Base-by-base conservation (phyloP, 2,888 invertebrate species). In the Cyaniris semiargus region DNA sequence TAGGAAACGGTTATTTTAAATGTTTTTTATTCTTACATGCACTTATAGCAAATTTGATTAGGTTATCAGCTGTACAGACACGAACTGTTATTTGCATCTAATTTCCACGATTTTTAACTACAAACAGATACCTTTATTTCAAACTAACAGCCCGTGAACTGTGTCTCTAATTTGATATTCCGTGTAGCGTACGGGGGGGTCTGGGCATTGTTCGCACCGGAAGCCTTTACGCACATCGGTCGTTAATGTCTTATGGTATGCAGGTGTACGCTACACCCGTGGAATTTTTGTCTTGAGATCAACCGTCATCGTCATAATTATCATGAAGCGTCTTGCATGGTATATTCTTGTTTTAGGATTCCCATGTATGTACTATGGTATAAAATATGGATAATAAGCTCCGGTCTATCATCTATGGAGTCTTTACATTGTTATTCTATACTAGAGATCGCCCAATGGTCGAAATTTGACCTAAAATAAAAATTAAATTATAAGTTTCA, bases 91-190 rank as follows among this genome's bases (percentile, higher is more conserved):
- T 31, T 66, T 15, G 13, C 27, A 15, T 27, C 27, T 27, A 27
- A 27, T 27, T 66, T 66, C 27, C 66, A 66, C 66, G 15, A 27
- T 18, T 27, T 18, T 31, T 66, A 66, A 66, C 27, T 31, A 66
- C 66, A 66, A 66, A 66, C 66, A 27, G 27, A 31, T 66, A 66
- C 27, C 18, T 27, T 66, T 18, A 66, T 7, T 66, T 66, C 66
- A 82, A 83, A 82, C 82, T 82, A 83, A 82, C 81, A 82, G 79
- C 79, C 72, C 34, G 58, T 76, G 74, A 58, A 77, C 78, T 76
- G 76, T 78, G 78, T 78, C 34, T 76, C 79, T 83, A 83, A 86
- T 85, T 91, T 88, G 82, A 83, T 79, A 92, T 91, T 90, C 92
- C 83, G 85, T 80, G 82, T 86, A 81, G 81, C 81, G 78, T 81